Evolutionary conservation across 2,888 invertebrate species (phyloP).

Genomic region (Scaptomyza flava): DNA sequence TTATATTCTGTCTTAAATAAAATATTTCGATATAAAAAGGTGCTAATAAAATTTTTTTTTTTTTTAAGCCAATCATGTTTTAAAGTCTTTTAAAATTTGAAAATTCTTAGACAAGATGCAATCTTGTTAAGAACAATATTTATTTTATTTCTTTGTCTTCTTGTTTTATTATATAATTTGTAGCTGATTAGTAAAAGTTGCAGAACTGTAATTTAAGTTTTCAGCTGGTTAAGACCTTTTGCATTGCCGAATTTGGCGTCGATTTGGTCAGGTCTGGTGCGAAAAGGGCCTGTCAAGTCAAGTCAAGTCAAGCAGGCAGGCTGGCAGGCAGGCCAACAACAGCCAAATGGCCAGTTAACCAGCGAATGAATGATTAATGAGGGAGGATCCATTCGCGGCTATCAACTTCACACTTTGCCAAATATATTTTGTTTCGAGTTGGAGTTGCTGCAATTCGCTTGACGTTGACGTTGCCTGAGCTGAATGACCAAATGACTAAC

Average conservation of each 20-base stretch:
- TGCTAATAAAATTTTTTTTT: no score
- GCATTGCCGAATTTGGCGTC: constrained; percentile 40
- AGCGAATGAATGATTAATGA: constrained; percentile 77
- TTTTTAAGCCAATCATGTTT: no score
- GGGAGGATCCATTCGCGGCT: constrained; percentile 55
- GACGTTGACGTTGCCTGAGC: constrained; percentile 51
- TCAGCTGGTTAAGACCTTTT: constrained; percentile 35
- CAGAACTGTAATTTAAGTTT: constrained; percentile 43
- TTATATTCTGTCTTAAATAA: no score
- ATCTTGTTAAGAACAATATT: constrained; percentile 3
- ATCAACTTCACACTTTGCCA: constrained; percentile 78
- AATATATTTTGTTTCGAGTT: constrained; percentile 63
- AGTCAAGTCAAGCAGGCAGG: constrained; percentile 45
- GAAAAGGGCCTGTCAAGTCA: constrained; percentile 58
- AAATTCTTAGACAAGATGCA: neutral
- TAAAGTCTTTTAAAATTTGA: no score
- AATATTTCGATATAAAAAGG: no score
- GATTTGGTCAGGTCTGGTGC: constrained; percentile 10
- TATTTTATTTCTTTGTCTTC: neutral
- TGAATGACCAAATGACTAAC: constrained; percentile 48
- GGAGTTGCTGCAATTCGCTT: constrained; percentile 55
- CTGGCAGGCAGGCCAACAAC: neutral
- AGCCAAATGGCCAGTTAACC: constrained; percentile 69
- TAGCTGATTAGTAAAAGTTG: constrained; percentile 44
- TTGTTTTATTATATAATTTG: neutral